Evolutionary conservation across 2,888 invertebrate genomes (phyloP).

Genomic region (Poecilus cupreus): DNA sequence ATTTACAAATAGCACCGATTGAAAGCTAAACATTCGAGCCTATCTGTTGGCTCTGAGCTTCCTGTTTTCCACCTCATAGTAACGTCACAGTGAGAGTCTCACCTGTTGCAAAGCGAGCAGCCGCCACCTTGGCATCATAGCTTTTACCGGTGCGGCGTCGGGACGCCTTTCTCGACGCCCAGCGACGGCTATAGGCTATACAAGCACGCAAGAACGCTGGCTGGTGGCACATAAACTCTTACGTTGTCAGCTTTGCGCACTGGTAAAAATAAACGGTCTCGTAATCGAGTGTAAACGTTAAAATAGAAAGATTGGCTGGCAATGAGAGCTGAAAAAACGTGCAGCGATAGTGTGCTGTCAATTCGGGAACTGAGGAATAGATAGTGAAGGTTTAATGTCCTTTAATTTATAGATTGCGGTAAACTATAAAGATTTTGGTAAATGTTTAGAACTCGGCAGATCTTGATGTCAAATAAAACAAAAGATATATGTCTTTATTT

Average conservation of each 20-base stretch:
- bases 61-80: not conserved
- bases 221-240: conserved; percentile 29
- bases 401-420: conserved; percentile 25
- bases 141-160: not conserved
- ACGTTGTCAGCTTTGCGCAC: conserved; percentile 49
- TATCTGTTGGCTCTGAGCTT: too few species aligned
- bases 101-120: conserved; percentile 19
- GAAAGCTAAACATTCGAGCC: too few species aligned
- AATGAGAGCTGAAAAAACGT: conserved; percentile 19
- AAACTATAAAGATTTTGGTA: conserved; percentile 10
- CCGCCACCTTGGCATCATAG: not conserved
- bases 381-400: conserved; percentile 23
- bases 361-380: not conserved
- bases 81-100: conserved; percentile 32
- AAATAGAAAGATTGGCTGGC: conserved; percentile 44
- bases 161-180: not conserved
- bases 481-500: not conserved
- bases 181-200: not conserved
- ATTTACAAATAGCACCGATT: too few species aligned
- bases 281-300: conserved; percentile 50
- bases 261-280: conserved; percentile 56
- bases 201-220: not conserved
- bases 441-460: not conserved
- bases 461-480: not conserved
- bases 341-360: conserved; percentile 25